phyloP scores from a whole-genome alignment of 2,888 invertebrate species.

The Drosophila percnosoma region DNA sequence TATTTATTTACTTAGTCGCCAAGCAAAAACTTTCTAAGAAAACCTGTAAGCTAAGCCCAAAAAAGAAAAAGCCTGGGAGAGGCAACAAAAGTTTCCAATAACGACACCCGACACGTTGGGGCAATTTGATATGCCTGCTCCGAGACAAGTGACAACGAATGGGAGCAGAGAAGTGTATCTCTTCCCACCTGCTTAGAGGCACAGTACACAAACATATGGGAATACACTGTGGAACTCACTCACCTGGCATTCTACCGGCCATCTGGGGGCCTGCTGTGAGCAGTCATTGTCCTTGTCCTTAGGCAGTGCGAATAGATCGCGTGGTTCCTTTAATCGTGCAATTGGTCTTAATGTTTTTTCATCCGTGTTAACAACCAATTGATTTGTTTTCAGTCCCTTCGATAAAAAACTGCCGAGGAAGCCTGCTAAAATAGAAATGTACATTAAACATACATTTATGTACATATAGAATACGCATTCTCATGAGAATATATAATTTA shows the following conservation, averaged over 20 bases:
- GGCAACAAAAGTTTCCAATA: constrained; percentile 10
- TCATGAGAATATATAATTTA: not conserved
- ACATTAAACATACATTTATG: constrained; percentile 4
- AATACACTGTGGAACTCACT: constrained; percentile 69
- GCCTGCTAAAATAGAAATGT: constrained; percentile 65
- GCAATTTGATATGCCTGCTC: not conserved
- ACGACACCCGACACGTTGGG: constrained; percentile 9
- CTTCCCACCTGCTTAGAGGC: not conserved
- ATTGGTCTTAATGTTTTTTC: constrained; percentile 87
- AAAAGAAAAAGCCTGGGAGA: not conserved
- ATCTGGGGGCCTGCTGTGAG: constrained; percentile 92
- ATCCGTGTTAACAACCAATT: constrained; percentile 89
- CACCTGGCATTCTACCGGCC: constrained; percentile 96
- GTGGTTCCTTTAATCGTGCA: constrained; percentile 89
- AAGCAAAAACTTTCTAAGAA: constrained; percentile 8
- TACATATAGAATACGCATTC: not conserved
- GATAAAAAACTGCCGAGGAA: constrained; percentile 84
- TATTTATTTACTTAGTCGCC: constrained; percentile 12
- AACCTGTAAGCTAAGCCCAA: not conserved
- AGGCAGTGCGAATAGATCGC: constrained; percentile 90
- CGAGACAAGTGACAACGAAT: not conserved
- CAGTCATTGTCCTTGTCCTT: constrained; percentile 88
- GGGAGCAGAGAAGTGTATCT: not conserved
- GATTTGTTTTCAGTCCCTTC: constrained; percentile 88
- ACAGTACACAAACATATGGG: not conserved